Percentiles rank a stretch among this genome's conserved stretches.
These are phyloP conservation scores for Morpho deidamia DNA, from an alignment of 2,888 invertebrate species.

Conservation along the genomic window DNA sequence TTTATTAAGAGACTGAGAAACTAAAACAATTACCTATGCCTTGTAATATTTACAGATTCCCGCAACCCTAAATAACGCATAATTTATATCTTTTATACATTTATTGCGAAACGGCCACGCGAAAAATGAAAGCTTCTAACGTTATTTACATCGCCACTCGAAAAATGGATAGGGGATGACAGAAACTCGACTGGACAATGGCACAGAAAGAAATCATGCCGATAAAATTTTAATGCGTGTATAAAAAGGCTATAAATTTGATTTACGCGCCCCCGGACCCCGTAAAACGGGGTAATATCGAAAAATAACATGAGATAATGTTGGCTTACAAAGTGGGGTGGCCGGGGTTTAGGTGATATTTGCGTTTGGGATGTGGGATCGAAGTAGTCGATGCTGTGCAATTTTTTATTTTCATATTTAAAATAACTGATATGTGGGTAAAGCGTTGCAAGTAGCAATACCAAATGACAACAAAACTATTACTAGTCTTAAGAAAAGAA, in stretches of 20 bases:
- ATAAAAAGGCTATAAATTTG: conserved; percentile 77
- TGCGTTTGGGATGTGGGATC: conserved; percentile 23
- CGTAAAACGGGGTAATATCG: conserved; percentile 73
- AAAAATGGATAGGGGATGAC: conserved; percentile 40
- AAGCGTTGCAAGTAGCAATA: too few species aligned
- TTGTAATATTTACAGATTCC: too few species aligned
- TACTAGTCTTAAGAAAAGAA: too few species aligned
- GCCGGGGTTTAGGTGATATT: conserved; percentile 51
- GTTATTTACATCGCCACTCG: conserved; percentile 18
- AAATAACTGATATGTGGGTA: too few species aligned
- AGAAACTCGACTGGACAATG: conserved; percentile 59
- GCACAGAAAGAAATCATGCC: conserved; percentile 66
- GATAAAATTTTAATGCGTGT: conserved; percentile 76
- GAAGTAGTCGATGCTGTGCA: conserved; percentile 14
- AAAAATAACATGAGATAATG: conserved; percentile 75
- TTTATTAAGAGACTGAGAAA: too few species aligned
- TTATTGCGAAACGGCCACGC: neutral
- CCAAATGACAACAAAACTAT: too few species aligned
- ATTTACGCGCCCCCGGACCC: conserved; percentile 66
- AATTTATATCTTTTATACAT: neutral
- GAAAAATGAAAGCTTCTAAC: conserved; percentile 11
- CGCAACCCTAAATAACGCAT: too few species aligned
- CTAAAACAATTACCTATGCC: too few species aligned
- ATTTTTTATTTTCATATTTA: conserved; percentile 5
- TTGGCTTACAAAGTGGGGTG: conserved; percentile 62